Percentiles rank a stretch among this genome's conserved stretches.
Conservation (phyloP, 2,797 vertebrate species). For the Micropoecilia bifurca region DNA sequence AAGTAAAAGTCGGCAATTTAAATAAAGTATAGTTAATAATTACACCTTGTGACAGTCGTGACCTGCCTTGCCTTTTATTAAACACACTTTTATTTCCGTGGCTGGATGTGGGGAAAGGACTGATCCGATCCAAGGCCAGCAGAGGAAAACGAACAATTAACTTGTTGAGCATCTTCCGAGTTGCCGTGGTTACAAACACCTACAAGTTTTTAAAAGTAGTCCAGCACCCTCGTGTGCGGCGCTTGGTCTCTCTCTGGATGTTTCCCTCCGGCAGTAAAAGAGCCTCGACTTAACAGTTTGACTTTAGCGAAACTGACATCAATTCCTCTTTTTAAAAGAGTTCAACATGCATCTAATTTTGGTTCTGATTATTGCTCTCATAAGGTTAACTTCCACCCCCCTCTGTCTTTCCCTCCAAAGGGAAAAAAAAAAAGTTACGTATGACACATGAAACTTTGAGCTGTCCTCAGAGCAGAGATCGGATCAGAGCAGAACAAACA, state of each 20-base stretch:
- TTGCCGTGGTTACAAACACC: conserved; percentile 28
- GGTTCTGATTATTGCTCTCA: background rate
- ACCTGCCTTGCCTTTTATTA: background rate
- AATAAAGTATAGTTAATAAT: background rate
- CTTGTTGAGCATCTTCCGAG: background rate
- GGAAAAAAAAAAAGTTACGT: background rate
- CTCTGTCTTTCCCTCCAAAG: background rate
- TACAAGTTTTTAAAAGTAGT: conserved; percentile 16
- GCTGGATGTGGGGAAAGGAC: background rate
- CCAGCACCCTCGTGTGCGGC: background rate
- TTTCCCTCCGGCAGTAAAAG: background rate
- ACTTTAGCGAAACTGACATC: background rate
- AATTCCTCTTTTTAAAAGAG: background rate
- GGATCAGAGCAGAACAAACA: background rate
- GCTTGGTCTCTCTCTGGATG: background rate
- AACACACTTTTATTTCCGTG: conserved; percentile 8
- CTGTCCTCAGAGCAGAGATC: background rate
- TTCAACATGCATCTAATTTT: background rate
- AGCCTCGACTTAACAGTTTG: background rate
- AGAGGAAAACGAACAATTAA: conserved; percentile 19
- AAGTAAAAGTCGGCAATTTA: background rate
- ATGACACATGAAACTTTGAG: background rate
- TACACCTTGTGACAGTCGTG: background rate
- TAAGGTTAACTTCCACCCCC: background rate
- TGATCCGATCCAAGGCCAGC: conserved; percentile 34